A percentile compares a stretch with the other conserved stretches of the same genome.
phyloP scores from a whole-genome alignment of 2,888 invertebrate species.

The Thymelicus lineola region DNA sequence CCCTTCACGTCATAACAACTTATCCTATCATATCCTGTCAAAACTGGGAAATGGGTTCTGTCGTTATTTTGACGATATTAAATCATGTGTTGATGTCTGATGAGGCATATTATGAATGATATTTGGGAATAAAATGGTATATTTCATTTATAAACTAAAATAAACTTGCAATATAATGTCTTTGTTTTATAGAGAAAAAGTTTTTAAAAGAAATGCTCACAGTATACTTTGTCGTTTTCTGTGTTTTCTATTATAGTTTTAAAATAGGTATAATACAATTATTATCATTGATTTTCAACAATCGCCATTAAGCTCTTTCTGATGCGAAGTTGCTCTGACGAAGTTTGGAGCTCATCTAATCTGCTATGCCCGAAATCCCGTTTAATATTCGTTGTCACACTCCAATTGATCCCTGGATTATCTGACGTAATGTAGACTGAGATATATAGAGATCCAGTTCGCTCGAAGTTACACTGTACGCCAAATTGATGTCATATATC shows the following conservation, averaged over 20 bases:
- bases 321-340: constrained; percentile 5
- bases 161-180: no score
- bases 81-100: constrained; percentile 21
- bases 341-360: constrained; percentile 47
- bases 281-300: no score
- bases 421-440: constrained; percentile 12
- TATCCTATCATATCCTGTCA: constrained; percentile 8
- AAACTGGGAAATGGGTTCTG: constrained; percentile 17
- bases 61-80: background rate
- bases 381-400: constrained; percentile 49
- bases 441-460: constrained; percentile 1
- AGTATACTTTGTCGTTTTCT: no score
- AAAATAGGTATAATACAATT: no score
- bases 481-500: no score
- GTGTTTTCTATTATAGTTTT: no score
- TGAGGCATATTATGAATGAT: background rate
- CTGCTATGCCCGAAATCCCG: constrained; percentile 40
- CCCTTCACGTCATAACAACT: constrained; percentile 17
- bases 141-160: no score
- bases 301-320: background rate
- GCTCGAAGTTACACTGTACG: background rate
- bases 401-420: constrained; percentile 42
- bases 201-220: no score
- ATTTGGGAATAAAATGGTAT: background rate
- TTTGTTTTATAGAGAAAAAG: no score